These are phyloP conservation scores for Vanacampus margaritifer DNA, from an alignment of 2,113 vertebrate genomes.

Conservation along the genomic window DNA sequence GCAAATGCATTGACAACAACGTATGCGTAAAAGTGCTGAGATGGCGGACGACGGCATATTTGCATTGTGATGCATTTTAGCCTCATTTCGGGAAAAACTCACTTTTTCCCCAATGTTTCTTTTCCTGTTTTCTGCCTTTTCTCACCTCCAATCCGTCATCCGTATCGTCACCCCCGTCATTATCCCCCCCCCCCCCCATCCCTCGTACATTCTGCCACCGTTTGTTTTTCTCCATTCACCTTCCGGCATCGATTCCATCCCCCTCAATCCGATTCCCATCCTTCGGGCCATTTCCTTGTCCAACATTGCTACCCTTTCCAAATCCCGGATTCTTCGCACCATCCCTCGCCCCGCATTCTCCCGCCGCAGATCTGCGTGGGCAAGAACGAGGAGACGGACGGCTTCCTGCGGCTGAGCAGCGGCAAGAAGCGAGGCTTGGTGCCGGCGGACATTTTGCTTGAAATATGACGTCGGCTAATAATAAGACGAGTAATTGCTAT, in stretches of 20 bases:
- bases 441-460: slow-evolving; percentile 73
- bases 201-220: background rate
- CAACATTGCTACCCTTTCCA: background rate
- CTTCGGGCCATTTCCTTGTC: background rate
- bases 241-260: background rate
- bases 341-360: background rate
- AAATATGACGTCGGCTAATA: slow-evolving; percentile 73
- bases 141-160: background rate
- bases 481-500: background rate
- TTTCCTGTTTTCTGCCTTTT: background rate
- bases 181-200: too few species aligned
- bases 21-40: slow-evolving; percentile 49
- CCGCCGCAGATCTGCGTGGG: slow-evolving; percentile 80
- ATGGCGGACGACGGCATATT: slow-evolving; percentile 34
- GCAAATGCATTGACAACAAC: slow-evolving; percentile 7
- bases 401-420: slow-evolving; percentile 81
- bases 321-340: background rate
- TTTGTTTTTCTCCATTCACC: background rate
- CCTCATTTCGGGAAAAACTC: slow-evolving; percentile 19
- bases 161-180: background rate
- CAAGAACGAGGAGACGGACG: slow-evolving; percentile 77
- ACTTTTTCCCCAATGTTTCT: background rate
- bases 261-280: background rate
- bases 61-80: slow-evolving; percentile 14
- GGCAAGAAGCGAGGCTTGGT: slow-evolving; percentile 86